Evolutionary conservation across 2,797 vertebrate genomes (phyloP).

Genomic region (Pelobates cultripes): DNA sequence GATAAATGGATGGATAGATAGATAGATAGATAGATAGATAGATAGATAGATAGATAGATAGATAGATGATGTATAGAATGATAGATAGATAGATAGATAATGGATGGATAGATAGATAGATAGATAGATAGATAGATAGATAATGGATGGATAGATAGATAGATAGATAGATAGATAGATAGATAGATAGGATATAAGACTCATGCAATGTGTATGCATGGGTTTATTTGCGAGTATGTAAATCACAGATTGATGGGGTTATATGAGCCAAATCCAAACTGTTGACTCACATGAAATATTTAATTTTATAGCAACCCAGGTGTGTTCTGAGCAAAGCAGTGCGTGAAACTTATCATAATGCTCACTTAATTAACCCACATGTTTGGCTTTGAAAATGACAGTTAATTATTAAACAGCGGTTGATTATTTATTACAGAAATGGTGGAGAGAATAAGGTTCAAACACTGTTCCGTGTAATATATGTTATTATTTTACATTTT

Average conservation of each 20-base stretch:
- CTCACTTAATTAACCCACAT: constrained; percentile 1
- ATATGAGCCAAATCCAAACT: background rate
- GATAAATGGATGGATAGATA: too few species aligned
- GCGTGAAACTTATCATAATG: background rate
- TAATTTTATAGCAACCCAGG: background rate
- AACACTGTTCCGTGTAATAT: background rate
- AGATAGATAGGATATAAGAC: too few species aligned
- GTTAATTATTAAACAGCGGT: background rate
- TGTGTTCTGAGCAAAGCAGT: background rate
- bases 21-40: too few species aligned
- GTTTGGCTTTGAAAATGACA: constrained; percentile 9
- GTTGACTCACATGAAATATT: background rate
- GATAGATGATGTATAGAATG: too few species aligned
- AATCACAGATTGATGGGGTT: background rate
- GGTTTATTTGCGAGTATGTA: background rate
- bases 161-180: too few species aligned
- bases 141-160: too few species aligned
- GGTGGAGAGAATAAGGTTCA: background rate
- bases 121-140: too few species aligned
- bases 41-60: too few species aligned
- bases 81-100: too few species aligned
- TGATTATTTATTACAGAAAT: background rate
- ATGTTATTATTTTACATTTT: too few species aligned
- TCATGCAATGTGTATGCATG: background rate
- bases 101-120: too few species aligned